Percentiles rank a stretch among this genome's conserved stretches.
These are phyloP conservation scores for Pampusana beccarii DNA, from an alignment of 2,113 vertebrate species.

Conservation along the genomic window DNA sequence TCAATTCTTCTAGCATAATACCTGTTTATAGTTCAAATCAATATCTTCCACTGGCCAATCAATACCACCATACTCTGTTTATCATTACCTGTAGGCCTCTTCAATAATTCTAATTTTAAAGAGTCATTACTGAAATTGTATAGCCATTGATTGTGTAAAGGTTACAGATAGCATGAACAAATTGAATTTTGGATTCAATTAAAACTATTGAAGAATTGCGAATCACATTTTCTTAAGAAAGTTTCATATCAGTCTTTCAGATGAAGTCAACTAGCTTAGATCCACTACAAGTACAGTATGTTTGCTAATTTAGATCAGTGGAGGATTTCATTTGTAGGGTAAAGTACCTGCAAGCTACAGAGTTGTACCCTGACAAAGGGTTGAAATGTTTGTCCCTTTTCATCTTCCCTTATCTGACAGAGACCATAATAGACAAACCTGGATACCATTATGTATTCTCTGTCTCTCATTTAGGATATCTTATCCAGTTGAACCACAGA, in stretches of 20 bases:
- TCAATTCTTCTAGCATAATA: constrained; percentile 38
- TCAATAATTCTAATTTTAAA: constrained; percentile 76
- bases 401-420: neutral
- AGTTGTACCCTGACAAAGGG: neutral
- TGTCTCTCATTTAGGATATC: neutral
- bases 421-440: neutral
- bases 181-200: constrained; percentile 51
- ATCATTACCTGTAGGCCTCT: constrained; percentile 64
- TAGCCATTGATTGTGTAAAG: constrained; percentile 72
- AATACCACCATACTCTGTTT: constrained; percentile 67
- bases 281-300: neutral
- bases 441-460: neutral
- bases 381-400: neutral
- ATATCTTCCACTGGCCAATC: constrained; percentile 50
- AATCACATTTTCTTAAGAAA: neutral
- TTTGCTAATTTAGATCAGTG: neutral
- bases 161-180: constrained; percentile 52
- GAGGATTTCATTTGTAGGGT: neutral
- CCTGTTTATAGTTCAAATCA: constrained; percentile 54
- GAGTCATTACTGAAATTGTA: constrained; percentile 57
- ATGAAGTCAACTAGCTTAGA: neutral
- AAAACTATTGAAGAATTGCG: constrained; percentile 15
- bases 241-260: neutral
- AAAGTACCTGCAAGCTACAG: neutral
- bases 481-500: neutral